A percentile compares a stretch with the other conserved stretches of the same genome.
Conservation (phyloP, 1,140 invertebrate species). For the Ylistrum balloti region DNA sequence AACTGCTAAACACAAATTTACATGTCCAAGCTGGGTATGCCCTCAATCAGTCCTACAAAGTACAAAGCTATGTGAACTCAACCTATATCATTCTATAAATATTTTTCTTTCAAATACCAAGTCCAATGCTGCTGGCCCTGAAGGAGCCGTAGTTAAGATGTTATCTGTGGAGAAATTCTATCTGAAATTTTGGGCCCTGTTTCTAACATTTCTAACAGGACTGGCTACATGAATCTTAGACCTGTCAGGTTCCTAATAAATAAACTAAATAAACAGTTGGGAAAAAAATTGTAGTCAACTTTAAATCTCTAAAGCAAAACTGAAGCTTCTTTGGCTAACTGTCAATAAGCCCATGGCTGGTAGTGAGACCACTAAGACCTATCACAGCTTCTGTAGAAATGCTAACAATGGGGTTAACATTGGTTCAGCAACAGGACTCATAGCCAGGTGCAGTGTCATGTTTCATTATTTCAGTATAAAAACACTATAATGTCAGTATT, state of each 20-base stretch:
- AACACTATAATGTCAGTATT: neutral
- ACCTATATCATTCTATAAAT: neutral
- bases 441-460: neutral
- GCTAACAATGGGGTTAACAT: neutral
- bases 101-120: constrained; percentile 40
- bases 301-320: too few relatives aligned
- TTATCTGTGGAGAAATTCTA: neutral
- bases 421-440: neutral
- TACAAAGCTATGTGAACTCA: neutral
- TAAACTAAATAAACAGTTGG: too few relatives aligned
- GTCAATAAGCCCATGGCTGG: too few relatives aligned
- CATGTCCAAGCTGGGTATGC: neutral
- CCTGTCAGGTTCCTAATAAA: neutral
- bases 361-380: too few relatives aligned
- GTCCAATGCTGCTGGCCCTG: neutral
- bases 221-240: neutral
- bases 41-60: neutral
- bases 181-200: neutral
- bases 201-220: neutral
- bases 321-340: neutral
- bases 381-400: too few relatives aligned
- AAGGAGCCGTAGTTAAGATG: constrained; percentile 12
- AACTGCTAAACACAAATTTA: neutral
- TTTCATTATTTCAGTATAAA: neutral
- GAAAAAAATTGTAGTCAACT: neutral